A percentile compares a stretch with the other conserved stretches of the same genome.
phyloP scores from a whole-genome alignment of 2,888 invertebrate genomes.

The Dyspetes luteomarginatus region DNA sequence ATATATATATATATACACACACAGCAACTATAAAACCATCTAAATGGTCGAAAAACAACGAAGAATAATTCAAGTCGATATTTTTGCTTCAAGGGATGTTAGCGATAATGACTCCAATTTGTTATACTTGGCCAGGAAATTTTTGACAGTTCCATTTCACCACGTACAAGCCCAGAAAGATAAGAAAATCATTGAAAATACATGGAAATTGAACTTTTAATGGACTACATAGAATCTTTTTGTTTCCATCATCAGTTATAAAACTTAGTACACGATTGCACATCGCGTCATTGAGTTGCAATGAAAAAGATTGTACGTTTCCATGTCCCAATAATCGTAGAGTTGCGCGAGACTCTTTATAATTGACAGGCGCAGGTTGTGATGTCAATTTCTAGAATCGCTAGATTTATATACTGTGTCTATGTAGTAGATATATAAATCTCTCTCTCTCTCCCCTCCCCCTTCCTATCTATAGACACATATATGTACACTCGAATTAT shows the following conservation, averaged over 20 bases:
- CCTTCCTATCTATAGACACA: too few species aligned
- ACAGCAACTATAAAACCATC: too few species aligned
- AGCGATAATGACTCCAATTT: too few species aligned
- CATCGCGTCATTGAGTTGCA: neutral
- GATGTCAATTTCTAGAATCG: constrained; percentile 16
- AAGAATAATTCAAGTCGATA: neutral
- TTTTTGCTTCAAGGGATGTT: too few species aligned
- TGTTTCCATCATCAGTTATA: neutral
- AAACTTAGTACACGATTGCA: neutral
- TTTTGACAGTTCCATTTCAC: too few species aligned
- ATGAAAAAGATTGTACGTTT: constrained; percentile 14
- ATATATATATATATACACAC: too few species aligned
- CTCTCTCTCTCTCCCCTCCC: too few species aligned
- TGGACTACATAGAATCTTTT: neutral
- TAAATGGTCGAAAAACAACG: neutral
- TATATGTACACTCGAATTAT: too few species aligned
- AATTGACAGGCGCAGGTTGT: constrained; percentile 43
- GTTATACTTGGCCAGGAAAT: too few species aligned
- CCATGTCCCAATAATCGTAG: constrained; percentile 8
- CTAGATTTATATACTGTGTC: neutral
- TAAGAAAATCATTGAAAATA: too few species aligned
- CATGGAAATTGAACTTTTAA: too few species aligned
- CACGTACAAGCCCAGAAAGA: too few species aligned
- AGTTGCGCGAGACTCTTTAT: constrained; percentile 22
- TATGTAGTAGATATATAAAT: neutral